Conservation (phyloP, 2,113 vertebrate genomes). For the Alectura lathami region DNA sequence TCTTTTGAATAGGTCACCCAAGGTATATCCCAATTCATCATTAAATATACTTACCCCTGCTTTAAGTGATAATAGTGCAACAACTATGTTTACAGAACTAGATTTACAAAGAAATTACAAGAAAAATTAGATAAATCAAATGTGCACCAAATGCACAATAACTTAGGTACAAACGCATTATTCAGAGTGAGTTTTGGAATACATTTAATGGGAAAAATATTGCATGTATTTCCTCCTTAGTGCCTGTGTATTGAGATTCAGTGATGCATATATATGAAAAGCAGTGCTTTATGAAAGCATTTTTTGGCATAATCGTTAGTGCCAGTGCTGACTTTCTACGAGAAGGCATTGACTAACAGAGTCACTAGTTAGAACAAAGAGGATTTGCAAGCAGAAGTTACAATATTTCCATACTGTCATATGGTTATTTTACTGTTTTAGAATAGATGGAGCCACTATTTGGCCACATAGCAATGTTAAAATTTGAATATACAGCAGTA, state of each 20-base stretch:
- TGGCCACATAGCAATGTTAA: background rate
- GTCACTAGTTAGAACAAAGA: background rate
- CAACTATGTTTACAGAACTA: background rate
- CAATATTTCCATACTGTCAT: background rate
- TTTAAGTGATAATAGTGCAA: background rate
- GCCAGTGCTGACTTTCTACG: accelerated
- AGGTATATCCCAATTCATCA: background rate
- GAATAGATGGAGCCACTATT: background rate
- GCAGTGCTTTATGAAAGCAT: background rate
- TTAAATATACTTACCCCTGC: background rate
- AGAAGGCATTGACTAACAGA: accelerated
- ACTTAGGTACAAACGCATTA: background rate
- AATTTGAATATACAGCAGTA: background rate
- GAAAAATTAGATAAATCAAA: background rate
- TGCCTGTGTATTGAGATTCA: background rate
- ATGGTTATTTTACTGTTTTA: background rate
- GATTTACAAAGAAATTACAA: background rate
- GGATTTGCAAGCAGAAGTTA: background rate
- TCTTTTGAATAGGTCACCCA: background rate
- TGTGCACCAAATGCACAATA: background rate
- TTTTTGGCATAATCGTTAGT: background rate
- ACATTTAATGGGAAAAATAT: background rate
- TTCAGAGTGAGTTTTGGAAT: background rate
- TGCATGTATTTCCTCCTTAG: background rate
- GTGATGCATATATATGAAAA: accelerated